Base-by-base conservation (phyloP, 1,140 invertebrate species). In the Scaptomyza hsui region DNA sequence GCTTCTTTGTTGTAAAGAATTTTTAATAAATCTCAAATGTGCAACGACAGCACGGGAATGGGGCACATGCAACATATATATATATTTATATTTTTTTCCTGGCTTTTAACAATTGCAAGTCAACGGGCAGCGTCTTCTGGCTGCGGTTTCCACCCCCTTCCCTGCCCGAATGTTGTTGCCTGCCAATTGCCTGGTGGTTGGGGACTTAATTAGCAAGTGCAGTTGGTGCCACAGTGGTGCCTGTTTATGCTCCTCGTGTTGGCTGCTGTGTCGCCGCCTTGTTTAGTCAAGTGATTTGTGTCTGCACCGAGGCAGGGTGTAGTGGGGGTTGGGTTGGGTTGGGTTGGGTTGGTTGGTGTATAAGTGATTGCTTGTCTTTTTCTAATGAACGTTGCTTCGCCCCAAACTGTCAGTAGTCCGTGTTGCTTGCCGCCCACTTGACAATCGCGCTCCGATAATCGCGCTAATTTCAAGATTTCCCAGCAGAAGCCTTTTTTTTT, bases 11-110 rank as follows among this genome's bases (percentile, higher is more conserved):
- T 74, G 68, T 78, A 89, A 89, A 85, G 85, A 89, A 89, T 89
- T 89, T 89, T 89, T 89, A 89, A 89, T 89, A 89, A 89, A 86
- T 89, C 86, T 89, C 86, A 89, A 89, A 89, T 89, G 86, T 89
- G 86, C 86, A 88, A 75, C 82, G 69, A 59, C 53, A 59, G 52
- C 48, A 59, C 65, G 42, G 35, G 47, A 7, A 9, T 29, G 32
- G 45, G 53, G 26, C 53, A 29, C 42, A 37, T 52, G 48, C 24
- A 32, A n/a, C 19, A 29, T 21, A 16, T n/a, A 37, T 3, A 29
- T 3, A 37, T 4, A n/a, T 48, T 12, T 15, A 37, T 49, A 35
- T 24, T 15, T 49, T 19, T 60, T 10, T 37, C 37, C 41, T 45
- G 55, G 63, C 15, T 42, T 32, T n/a, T 72, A 67, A 61, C 77